These are phyloP conservation scores for Zosterops hypoxanthus DNA, from an alignment of 2,113 vertebrate species.

Conservation along the genomic window DNA sequence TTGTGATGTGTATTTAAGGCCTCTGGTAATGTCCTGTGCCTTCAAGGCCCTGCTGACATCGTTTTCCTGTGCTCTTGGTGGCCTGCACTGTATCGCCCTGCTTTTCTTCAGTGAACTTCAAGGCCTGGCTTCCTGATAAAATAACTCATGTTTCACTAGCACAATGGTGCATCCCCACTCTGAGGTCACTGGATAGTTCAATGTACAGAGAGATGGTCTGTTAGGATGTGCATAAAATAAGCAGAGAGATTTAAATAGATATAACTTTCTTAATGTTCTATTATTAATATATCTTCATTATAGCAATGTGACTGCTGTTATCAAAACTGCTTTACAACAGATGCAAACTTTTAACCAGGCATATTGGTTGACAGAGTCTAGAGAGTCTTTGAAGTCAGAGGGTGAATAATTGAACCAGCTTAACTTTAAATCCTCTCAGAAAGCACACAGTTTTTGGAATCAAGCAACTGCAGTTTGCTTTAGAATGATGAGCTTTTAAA, in stretches of 20 bases:
- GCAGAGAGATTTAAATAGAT: background rate
- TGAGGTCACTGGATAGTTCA: background rate
- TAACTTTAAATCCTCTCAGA: conserved; percentile 32
- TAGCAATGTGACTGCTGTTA: background rate
- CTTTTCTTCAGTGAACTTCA: background rate
- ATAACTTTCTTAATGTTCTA: background rate
- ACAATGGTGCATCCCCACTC: background rate
- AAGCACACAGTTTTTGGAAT: background rate
- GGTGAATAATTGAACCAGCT: conserved; percentile 6
- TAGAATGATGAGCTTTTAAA: background rate
- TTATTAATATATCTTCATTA: background rate
- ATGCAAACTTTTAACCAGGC: conserved; percentile 7
- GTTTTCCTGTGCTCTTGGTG: background rate
- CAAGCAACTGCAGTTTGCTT: background rate
- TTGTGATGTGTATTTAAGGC: background rate
- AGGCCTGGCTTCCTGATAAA: background rate
- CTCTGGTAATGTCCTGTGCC: background rate
- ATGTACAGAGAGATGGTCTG: background rate
- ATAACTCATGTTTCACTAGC: background rate
- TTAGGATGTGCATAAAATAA: background rate
- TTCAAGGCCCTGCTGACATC: background rate
- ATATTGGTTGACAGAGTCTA: background rate
- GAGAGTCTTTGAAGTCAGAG: conserved; percentile 15
- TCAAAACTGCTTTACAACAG: conserved; percentile 18
- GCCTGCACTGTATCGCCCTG: background rate